These are phyloP conservation scores for Trichogramma evanescens DNA, from an alignment of 2,888 invertebrate genomes.

Conservation along the genomic window DNA sequence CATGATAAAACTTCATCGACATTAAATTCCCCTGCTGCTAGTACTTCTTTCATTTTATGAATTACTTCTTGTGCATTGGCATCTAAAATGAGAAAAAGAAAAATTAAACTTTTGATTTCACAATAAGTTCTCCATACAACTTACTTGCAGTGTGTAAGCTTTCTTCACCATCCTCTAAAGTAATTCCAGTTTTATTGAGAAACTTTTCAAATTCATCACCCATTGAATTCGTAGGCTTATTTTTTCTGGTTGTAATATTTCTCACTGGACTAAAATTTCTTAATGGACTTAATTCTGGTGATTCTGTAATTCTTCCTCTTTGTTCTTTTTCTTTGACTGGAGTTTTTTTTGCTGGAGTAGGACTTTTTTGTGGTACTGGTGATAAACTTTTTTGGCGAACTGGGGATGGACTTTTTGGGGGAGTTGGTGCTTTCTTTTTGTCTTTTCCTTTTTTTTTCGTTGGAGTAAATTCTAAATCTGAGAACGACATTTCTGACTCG, in stretches of 20 bases:
- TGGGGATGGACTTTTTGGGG: background rate
- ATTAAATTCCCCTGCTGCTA: constrained; percentile 24
- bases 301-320: constrained; percentile 5
- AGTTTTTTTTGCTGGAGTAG: background rate
- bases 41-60: constrained; percentile 30
- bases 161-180: constrained; percentile 22
- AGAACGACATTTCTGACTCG: constrained; percentile 4
- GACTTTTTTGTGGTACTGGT: background rate
- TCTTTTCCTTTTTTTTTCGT: background rate
- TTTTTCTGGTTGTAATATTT: constrained; percentile 1
- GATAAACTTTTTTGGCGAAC: background rate
- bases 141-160: constrained; percentile 29
- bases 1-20: constrained; percentile 28
- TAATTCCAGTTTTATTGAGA: constrained; percentile 32
- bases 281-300: constrained; percentile 14
- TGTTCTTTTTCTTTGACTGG: background rate
- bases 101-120: constrained; percentile 3
- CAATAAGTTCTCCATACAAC: constrained; percentile 9
- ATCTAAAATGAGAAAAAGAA: constrained; percentile 21
- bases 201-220: constrained; percentile 28
- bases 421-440: background rate
- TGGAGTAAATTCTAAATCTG: background rate
- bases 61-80: constrained; percentile 26
- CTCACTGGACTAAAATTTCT: constrained; percentile 7
- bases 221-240: constrained; percentile 4